A percentile compares a stretch with the other conserved stretches of the same genome.
phyloP scores from a whole-genome alignment of 2,888 invertebrate species.

The Dasysyrphus albostriatus region DNA sequence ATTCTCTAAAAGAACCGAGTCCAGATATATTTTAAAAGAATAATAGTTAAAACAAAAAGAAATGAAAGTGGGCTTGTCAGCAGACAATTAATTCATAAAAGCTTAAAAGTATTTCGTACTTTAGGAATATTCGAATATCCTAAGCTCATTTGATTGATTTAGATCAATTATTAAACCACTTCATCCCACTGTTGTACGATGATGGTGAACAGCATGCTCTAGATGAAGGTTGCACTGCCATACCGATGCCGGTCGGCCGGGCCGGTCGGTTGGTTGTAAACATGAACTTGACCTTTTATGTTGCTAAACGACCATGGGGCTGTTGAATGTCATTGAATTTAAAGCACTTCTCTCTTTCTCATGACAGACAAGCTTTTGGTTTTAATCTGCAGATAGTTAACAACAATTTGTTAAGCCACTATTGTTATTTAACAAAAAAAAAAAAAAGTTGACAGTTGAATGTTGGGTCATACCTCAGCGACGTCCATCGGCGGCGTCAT shows the following conservation, averaged over 20 bases:
- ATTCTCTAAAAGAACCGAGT: no score
- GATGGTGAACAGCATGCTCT: slow-evolving; percentile 31
- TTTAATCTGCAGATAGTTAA: slow-evolving; percentile 22
- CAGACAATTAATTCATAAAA: not conserved
- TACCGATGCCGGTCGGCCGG: slow-evolving; percentile 7
- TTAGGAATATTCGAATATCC: not conserved
- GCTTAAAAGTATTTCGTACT: no score
- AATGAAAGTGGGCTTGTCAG: not conserved
- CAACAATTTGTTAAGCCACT: slow-evolving; percentile 25
- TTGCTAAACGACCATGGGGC: slow-evolving; percentile 19
- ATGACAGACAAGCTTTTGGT: slow-evolving; percentile 20
- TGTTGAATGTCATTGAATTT: slow-evolving; percentile 44
- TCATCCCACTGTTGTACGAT: slow-evolving; percentile 8
- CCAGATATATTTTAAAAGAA: not conserved
- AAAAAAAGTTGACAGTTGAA: slow-evolving; percentile 26
- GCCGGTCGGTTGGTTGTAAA: slow-evolving; percentile 6
- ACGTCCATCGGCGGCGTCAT: not conserved
- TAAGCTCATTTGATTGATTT: not conserved
- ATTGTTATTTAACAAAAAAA: slow-evolving; percentile 10
- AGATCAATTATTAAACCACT: not conserved
- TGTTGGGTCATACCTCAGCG: slow-evolving; percentile 48
- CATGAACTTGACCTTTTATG: slow-evolving; percentile 65
- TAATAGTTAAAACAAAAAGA: not conserved
- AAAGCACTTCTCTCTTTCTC: slow-evolving; percentile 2
- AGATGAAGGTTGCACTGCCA: slow-evolving; percentile 44